Conservation (phyloP, 1,140 invertebrate species). For the Parapsyche elsis region DNA sequence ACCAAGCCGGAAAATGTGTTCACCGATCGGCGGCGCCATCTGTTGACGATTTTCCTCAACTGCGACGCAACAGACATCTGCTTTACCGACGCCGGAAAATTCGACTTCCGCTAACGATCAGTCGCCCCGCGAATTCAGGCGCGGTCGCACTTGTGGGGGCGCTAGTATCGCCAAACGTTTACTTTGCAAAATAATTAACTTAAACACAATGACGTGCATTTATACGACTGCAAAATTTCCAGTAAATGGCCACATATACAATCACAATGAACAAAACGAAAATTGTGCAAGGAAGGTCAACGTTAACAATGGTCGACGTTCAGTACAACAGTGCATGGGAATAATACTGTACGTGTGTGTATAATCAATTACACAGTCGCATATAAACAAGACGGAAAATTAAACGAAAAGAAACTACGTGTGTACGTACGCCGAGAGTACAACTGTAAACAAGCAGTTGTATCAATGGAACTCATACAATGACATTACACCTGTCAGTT, state of each 20-base stretch:
- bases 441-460: neutral
- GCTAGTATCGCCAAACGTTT: neutral
- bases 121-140: neutral
- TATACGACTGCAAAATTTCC: neutral
- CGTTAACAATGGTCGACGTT: no score
- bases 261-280: no score
- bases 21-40: neutral
- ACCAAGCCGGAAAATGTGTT: neutral
- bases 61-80: neutral
- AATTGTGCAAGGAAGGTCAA: no score
- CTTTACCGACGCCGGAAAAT: constrained; percentile 15
- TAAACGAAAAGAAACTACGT: neutral
- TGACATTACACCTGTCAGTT: constrained; percentile 10
- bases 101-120: constrained; percentile 13
- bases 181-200: no score
- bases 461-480: constrained; percentile 2
- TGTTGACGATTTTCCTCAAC: neutral
- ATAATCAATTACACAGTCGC: no score
- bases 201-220: neutral
- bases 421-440: neutral
- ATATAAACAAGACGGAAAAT: neutral
- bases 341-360: no score
- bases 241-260: neutral
- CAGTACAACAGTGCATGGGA: no score
- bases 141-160: neutral